Conservation (phyloP, 2,113 vertebrate genomes). For the human region GRCh38 chr21:18679001-18679500, state of each 20-base stretch:
- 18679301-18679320: neutral
- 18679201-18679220: neutral
- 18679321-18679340: neutral
- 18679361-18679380: slow-evolving; percentile 28
- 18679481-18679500: slow-evolving; percentile 83
- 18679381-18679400: slow-evolving; percentile 50
- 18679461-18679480: slow-evolving; percentile 85
- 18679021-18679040: slow-evolving; percentile 64
- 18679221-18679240: neutral
- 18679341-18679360: neutral
- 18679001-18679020: slow-evolving; percentile 67
- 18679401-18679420: slow-evolving; percentile 62
- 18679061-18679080: slow-evolving; percentile 3
- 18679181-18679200: neutral
- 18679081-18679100: slow-evolving; percentile 23
- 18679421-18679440: slow-evolving; percentile 78
- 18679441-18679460: slow-evolving; percentile 83
- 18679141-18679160: neutral
- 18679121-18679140: neutral
- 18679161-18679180: slow-evolving; percentile 1
- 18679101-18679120: slow-evolving; percentile 35
- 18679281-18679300: neutral
- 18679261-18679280: neutral
- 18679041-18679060: slow-evolving; percentile 53
- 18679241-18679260: neutral